phyloP scores from a whole-genome alignment of 2,888 invertebrate genomes.

The Hoplodrina ambigua region DNA sequence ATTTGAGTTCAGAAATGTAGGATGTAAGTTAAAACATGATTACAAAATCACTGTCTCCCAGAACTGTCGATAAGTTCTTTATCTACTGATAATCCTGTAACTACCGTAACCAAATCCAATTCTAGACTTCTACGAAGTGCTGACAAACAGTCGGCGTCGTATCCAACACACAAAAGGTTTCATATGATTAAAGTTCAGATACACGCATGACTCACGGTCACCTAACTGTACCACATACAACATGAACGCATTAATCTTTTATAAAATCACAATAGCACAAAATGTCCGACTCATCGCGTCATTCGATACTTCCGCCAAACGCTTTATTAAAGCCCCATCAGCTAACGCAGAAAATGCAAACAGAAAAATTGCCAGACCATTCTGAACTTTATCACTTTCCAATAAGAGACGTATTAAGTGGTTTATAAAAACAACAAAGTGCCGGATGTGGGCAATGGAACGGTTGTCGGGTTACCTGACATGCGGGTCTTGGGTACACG shows the following conservation, averaged over 20 bases:
- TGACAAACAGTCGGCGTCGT: conserved; percentile 23
- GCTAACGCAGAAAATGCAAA: conserved; percentile 48
- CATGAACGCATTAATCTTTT: conserved; percentile 36
- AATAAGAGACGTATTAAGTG: conserved; percentile 18
- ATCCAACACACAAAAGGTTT: conserved; percentile 35
- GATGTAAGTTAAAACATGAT: no score
- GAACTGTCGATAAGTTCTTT: not conserved
- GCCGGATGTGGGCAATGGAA: conserved; percentile 62
- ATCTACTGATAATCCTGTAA: conserved; percentile 6
- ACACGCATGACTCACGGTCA: conserved; percentile 41
- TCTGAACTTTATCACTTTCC: conserved; percentile 19
- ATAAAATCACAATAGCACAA: conserved; percentile 54
- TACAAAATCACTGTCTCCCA: not conserved
- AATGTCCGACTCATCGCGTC: conserved; percentile 58
- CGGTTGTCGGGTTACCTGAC: conserved; percentile 53
- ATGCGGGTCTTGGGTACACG: conserved; percentile 56
- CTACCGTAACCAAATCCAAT: conserved; percentile 30
- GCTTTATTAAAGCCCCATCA: conserved; percentile 54
- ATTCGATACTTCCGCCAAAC: conserved; percentile 62
- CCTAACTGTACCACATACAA: conserved; percentile 25
- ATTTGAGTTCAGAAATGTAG: no score
- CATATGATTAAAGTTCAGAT: conserved; percentile 40
- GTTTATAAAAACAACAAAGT: conserved; percentile 51
- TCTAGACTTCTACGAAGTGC: conserved; percentile 37
- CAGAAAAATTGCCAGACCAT: conserved; percentile 13